Base-by-base conservation (phyloP, 2,888 invertebrate genomes). In the Andricus quercusramuli region DNA sequence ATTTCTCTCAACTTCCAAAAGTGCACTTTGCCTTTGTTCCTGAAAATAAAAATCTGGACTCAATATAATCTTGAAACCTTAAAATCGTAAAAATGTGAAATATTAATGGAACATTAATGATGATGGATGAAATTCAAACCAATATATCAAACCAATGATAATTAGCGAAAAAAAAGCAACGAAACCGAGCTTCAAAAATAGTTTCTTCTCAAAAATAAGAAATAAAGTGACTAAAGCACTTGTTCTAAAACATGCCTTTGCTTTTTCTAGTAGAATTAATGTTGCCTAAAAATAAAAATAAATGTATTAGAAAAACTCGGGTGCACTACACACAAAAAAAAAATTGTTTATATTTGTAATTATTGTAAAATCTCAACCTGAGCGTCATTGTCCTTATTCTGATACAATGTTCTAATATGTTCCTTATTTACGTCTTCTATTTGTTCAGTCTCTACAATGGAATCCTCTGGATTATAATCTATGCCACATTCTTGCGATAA, bases 1-100 rank as follows among this genome's bases (percentile, higher is more conserved):
- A 86, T 95, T 94, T 88, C 94, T 94, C 88, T 96, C 96, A 65
- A 95, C 93, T 87, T 94, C 94, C 82, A 95, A 88, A 86, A 94
- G 93, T 82, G 94, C 94, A 89, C 93, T 93, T 86, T 93, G 92
- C 86, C 93, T 94, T 88, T 94, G 93, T 89, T 94, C 94, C 94
- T 95, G 88, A 78, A 93, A 92, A 85, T 56, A 76, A 15, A 47
- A 79, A 59, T 77, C 22, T 70, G 25, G 62, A 20, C 5, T 62
- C 62, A 62, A 0, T 15, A 25, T 62, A 15, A 29, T 29, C 8
- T 11, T n/a, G 11, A 62, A 62, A 25, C 22, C 3, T n/a, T 56
- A n/a, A 56, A 56, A 56, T 56, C n/a, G n/a, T 56, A 22, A 8
- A 56, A n/a, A 56, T n/a, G 8, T 56, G 56, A 56, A n/a, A n/a